phyloP scores from a whole-genome alignment of 2,888 invertebrate species.

The Bibio marci region DNA sequence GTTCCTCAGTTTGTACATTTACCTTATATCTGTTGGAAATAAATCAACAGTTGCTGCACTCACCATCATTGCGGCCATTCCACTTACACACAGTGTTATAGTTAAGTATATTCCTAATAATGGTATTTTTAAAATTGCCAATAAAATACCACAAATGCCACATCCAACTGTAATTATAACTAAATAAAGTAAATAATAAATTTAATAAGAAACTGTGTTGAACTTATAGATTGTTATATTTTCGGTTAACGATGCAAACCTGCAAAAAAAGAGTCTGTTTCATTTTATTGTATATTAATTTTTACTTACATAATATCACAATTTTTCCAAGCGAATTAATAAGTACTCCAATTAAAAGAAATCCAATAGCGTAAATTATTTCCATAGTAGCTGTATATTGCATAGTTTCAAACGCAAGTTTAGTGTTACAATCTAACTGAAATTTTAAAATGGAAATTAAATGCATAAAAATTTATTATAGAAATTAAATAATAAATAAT shows the following conservation, averaged over 20 bases:
- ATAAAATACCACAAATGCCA: constrained; percentile 15
- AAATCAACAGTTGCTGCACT: constrained; percentile 23
- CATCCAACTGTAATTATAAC: constrained; percentile 10
- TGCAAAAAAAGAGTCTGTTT: too few relatives aligned
- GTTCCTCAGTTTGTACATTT: not conserved
- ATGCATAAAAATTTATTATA: too few relatives aligned
- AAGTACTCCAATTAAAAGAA: constrained; percentile 18
- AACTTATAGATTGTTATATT: too few relatives aligned
- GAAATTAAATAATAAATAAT: too few relatives aligned
- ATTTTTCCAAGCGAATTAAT: constrained; percentile 18
- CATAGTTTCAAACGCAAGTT: constrained; percentile 18
- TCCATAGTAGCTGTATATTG: constrained; percentile 18
- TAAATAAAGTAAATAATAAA: too few relatives aligned
- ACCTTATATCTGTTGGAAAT: constrained; percentile 23
- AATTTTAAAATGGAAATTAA: too few relatives aligned
- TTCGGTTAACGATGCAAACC: too few relatives aligned
- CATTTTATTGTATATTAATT: too few relatives aligned
- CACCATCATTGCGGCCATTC: constrained; percentile 19
- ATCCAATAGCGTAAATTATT: constrained; percentile 17
- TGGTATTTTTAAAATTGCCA: constrained; percentile 14
- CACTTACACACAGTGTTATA: constrained; percentile 16
- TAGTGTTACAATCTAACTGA: constrained; percentile 13
- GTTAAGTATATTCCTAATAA: constrained; percentile 17
- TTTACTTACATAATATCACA: constrained; percentile 16
- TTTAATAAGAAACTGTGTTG: too few relatives aligned